These are phyloP conservation scores for Synodontis membranacea DNA, from an alignment of 2,113 vertebrate species.

Conservation along the genomic window DNA sequence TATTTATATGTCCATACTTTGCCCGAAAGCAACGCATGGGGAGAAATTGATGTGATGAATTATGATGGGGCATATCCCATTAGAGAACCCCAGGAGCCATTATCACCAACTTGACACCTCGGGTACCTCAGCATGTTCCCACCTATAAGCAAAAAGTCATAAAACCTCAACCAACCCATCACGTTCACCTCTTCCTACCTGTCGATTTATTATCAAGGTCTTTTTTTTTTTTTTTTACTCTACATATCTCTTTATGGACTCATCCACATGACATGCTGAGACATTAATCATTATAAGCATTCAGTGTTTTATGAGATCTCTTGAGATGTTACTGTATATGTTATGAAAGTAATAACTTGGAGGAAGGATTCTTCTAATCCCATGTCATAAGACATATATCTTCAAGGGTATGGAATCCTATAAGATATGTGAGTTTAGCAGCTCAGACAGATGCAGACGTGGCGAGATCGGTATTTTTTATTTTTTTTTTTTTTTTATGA, in stretches of 20 bases:
- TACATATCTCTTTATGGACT: neutral
- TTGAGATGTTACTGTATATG: neutral
- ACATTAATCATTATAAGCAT: neutral
- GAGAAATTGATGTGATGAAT: constrained; percentile 34
- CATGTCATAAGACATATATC: constrained; percentile 7
- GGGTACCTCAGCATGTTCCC: neutral
- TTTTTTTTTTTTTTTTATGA: too few relatives aligned
- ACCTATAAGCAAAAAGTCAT: neutral
- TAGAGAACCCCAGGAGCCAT: constrained; percentile 18
- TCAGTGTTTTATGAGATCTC: neutral
- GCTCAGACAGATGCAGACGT: neutral
- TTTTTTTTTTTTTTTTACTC: neutral
- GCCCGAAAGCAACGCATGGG: neutral
- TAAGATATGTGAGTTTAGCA: neutral
- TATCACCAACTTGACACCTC: constrained; percentile 10
- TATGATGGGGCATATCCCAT: constrained; percentile 15
- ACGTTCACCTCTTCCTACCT: neutral
- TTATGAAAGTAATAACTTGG: neutral
- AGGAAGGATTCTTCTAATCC: neutral
- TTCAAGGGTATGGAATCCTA: neutral
- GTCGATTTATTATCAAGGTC: neutral
- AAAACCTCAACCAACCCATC: neutral
- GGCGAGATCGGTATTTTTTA: constrained; percentile 1
- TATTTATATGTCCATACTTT: constrained; percentile 13
- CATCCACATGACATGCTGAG: neutral